phyloP scores from a whole-genome alignment of 37 sponge, comb jelly and placozoan species.

The Amphimedon queenslandica region DNA sequence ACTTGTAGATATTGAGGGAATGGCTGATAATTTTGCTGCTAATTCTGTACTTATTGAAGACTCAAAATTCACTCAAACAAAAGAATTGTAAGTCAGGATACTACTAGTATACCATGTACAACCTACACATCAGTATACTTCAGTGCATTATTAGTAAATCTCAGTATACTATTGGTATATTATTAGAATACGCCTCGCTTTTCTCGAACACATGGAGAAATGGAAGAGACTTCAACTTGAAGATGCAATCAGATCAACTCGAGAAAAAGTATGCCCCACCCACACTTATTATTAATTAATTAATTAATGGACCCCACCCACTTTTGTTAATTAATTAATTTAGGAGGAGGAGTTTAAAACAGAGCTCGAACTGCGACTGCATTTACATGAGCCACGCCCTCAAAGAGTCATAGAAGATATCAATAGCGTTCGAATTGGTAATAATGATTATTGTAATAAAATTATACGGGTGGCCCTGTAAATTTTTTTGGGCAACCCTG shows the following conservation, averaged over 20 bases:
- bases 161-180: neutral
- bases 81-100: too few relatives aligned
- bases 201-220: constrained; percentile 67
- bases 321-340: neutral
- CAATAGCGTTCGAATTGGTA: constrained; percentile 53
- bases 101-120: too few relatives aligned
- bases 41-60: too few relatives aligned
- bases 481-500: too few relatives aligned
- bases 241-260: constrained; percentile 4
- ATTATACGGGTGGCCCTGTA: too few relatives aligned
- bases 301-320: neutral
- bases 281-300: too few relatives aligned
- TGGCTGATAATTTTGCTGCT: too few relatives aligned
- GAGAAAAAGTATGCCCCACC: constrained; percentile 11
- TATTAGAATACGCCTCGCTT: constrained; percentile 37
- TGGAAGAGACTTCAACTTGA: constrained; percentile 36
- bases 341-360: constrained; percentile 58
- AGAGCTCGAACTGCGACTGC: constrained; percentile 81
- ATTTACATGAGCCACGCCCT: constrained; percentile 78
- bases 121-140: too few relatives aligned
- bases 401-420: constrained; percentile 66
- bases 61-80: too few relatives aligned
- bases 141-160: too few relatives aligned
- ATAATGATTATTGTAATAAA: too few relatives aligned
- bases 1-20: neutral